phyloP scores from a whole-genome alignment of 2,888 invertebrate species.

The Empis stercorea region DNA sequence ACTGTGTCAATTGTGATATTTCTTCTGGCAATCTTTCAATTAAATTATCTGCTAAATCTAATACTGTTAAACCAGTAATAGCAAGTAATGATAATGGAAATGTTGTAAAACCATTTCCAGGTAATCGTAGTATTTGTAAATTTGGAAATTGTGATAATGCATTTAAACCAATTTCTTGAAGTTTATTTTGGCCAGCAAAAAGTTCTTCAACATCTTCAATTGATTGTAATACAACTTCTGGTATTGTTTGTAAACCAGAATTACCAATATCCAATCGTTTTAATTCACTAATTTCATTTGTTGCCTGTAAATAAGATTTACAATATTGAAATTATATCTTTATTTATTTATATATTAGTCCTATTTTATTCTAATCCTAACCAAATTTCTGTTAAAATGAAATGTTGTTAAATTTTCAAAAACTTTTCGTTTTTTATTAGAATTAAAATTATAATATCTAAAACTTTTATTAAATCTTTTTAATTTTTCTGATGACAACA shows the following conservation, averaged over 20 bases:
- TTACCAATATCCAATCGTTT: slow-evolving; percentile 15
- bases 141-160: slow-evolving; percentile 16
- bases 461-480: no score
- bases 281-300: slow-evolving; percentile 13
- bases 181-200: slow-evolving; percentile 19
- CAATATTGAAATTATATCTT: background rate
- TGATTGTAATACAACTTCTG: slow-evolving; percentile 16
- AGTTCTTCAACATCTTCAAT: slow-evolving; percentile 19
- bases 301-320: slow-evolving; percentile 14
- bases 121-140: slow-evolving; percentile 35
- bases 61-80: slow-evolving; percentile 45
- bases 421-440: no score
- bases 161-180: slow-evolving; percentile 17
- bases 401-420: no score
- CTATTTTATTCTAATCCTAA: no score
- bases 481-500: no score
- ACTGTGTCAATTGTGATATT: slow-evolving; percentile 46
- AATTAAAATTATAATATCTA: no score
- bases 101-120: slow-evolving; percentile 43
- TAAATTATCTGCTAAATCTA: slow-evolving; percentile 57
- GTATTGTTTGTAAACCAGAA: slow-evolving; percentile 17
- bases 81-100: slow-evolving; percentile 48
- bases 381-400: no score
- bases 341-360: background rate
- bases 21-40: slow-evolving; percentile 50